Evolutionary conservation across 2,888 invertebrate species (phyloP).

Genomic region (Ophion ventricosus): DNA sequence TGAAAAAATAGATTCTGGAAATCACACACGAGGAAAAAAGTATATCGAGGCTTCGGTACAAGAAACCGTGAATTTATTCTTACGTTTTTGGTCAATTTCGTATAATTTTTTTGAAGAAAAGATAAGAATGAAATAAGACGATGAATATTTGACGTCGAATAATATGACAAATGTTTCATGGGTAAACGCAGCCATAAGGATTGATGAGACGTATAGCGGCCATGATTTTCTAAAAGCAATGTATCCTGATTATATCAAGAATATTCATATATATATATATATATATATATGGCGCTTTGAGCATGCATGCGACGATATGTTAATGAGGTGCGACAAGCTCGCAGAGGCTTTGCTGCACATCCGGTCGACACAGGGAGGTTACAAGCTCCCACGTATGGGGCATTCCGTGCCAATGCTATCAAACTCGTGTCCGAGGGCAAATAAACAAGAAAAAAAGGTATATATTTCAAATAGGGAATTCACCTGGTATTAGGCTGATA

Average conservation of each 20-base stretch:
- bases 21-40: too few species aligned
- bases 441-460: not conserved
- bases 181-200: not conserved
- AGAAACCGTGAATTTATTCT: not conserved
- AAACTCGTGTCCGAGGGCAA: not conserved
- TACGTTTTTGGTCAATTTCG: not conserved
- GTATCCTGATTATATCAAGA: constrained; percentile 12
- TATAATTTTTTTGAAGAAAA: not conserved
- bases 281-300: not conserved
- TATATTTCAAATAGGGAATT: too few species aligned
- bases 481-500: too few species aligned
- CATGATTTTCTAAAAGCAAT: constrained; percentile 28
- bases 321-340: constrained; percentile 45
- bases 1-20: too few species aligned
- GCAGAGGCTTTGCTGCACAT: constrained; percentile 30
- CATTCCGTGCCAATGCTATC: not conserved
- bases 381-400: not conserved
- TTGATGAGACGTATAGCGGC: not conserved
- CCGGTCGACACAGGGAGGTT: constrained; percentile 32
- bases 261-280: not conserved
- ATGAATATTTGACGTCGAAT: not conserved
- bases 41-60: too few species aligned
- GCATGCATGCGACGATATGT: constrained; percentile 34
- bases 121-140: not conserved
- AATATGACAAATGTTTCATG: not conserved